Conservation (phyloP, 2,113 vertebrate species). For the Hemiprocne comata region DNA sequence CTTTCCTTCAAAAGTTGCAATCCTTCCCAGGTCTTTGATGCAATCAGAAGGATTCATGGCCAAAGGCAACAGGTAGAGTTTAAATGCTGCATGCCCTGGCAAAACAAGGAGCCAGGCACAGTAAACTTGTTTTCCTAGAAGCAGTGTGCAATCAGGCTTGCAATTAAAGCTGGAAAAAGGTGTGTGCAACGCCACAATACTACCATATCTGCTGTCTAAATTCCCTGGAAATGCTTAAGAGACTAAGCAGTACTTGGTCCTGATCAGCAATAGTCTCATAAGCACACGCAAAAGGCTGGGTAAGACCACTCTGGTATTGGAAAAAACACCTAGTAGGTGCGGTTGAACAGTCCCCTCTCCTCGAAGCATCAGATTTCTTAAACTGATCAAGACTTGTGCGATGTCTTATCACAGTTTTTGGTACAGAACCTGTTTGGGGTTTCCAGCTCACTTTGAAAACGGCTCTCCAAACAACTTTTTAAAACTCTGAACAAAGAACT, state of each 20-base stretch:
- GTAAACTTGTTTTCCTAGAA: neutral
- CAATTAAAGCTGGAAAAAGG: neutral
- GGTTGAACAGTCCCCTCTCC: neutral
- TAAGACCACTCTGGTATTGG: neutral
- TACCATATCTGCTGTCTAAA: neutral
- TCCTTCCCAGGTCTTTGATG: neutral
- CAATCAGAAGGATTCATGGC: neutral
- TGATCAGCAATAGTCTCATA: neutral
- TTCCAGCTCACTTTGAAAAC: neutral
- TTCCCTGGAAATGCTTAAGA: neutral
- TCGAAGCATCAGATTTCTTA: neutral
- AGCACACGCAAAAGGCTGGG: neutral
- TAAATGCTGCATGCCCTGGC: fast-evolving
- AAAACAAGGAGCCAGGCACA: neutral
- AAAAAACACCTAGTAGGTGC: neutral
- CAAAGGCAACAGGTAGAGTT: neutral
- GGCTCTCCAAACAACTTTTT: neutral
- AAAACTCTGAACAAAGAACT: neutral
- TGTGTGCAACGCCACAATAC: neutral
- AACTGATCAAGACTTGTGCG: neutral
- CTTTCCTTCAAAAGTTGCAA: neutral
- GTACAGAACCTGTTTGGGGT: neutral
- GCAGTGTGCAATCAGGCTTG: neutral
- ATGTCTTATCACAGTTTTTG: neutral
- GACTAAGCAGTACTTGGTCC: neutral